Percentiles rank a stretch among this genome's conserved stretches.
These are phyloP conservation scores for Artibeus lituratus DNA, from an alignment of 2,797 vertebrate genomes.

Conservation along the genomic window DNA sequence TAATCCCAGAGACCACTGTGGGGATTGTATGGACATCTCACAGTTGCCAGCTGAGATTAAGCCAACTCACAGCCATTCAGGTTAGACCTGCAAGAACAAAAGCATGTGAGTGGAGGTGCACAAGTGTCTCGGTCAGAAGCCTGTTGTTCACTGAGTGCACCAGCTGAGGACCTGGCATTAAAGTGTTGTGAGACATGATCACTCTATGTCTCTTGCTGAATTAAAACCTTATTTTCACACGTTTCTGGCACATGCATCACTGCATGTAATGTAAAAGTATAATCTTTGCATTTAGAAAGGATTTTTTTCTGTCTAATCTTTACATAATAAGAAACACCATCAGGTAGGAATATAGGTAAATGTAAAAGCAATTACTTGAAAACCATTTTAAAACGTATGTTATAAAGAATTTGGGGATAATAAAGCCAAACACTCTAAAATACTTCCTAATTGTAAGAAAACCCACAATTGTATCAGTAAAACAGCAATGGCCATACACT, in stretches of 20 bases:
- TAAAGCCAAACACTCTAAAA: constrained; percentile 7
- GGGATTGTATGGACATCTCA: constrained; percentile 91
- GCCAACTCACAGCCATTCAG: constrained; percentile 91
- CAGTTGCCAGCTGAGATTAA: constrained; percentile 99
- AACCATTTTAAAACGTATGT: background rate
- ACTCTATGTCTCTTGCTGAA: constrained; percentile 63
- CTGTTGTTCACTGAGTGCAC: constrained; percentile 74
- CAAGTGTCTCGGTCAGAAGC: constrained; percentile 66
- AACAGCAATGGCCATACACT: background rate
- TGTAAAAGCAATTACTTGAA: constrained; percentile 29
- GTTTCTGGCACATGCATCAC: constrained; percentile 51
- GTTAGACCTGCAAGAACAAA: constrained; percentile 79
- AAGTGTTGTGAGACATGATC: constrained; percentile 61
- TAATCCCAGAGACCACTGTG: constrained; percentile 98
- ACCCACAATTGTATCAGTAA: background rate
- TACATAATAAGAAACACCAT: constrained; percentile 52
- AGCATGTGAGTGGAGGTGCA: constrained; percentile 71
- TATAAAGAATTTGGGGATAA: constrained; percentile 5
- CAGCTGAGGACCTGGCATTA: constrained; percentile 70
- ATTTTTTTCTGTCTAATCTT: constrained; percentile 63
- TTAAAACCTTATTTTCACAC: constrained; percentile 62
- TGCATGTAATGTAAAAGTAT: constrained; percentile 61
- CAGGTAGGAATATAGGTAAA: constrained; percentile 1
- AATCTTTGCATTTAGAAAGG: constrained; percentile 57
- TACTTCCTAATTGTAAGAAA: background rate